Percentiles rank a stretch among this genome's conserved stretches.
phyloP scores from a whole-genome alignment of 1,140 invertebrate genomes.

The Frieseomelitta varia region DNA sequence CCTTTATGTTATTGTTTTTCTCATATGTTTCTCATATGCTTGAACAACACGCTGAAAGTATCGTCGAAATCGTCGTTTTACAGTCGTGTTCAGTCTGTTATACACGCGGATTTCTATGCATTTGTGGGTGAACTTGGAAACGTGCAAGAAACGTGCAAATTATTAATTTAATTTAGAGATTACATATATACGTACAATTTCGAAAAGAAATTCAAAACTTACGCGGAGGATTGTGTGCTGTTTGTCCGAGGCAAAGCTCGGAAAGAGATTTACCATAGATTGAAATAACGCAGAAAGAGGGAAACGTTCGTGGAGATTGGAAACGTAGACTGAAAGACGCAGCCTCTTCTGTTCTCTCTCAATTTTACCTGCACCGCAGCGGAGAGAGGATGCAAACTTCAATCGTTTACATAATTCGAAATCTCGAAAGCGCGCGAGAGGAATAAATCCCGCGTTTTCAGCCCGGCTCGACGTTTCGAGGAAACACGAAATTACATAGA shows the following conservation, averaged over 20 bases:
- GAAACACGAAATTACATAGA: not conserved
- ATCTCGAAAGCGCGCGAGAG: not conserved
- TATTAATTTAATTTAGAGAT: too few species aligned
- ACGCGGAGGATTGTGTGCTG: not conserved
- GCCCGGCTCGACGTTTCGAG: not conserved
- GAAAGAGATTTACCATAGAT: not conserved
- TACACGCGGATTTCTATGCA: too few species aligned
- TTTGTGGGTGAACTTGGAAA: too few species aligned
- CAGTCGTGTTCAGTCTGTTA: too few species aligned
- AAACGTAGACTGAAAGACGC: too few species aligned
- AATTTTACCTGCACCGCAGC: not conserved
- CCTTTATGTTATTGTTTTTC: not conserved
- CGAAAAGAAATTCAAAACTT: too few species aligned
- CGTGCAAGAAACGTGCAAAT: too few species aligned
- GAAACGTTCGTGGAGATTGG: not conserved
- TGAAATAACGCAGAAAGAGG: not conserved
- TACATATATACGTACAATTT: too few species aligned
- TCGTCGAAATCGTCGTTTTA: not conserved
- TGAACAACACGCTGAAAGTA: not conserved
- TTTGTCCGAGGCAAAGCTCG: not conserved
- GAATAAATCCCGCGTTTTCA: not conserved
- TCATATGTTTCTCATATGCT: not conserved
- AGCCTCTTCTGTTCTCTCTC: not conserved
- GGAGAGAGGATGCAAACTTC: not conserved
- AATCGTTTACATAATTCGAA: not conserved